Conservation (phyloP, 2,888 invertebrate genomes). For the Marasmarcha lunaedactyla region DNA sequence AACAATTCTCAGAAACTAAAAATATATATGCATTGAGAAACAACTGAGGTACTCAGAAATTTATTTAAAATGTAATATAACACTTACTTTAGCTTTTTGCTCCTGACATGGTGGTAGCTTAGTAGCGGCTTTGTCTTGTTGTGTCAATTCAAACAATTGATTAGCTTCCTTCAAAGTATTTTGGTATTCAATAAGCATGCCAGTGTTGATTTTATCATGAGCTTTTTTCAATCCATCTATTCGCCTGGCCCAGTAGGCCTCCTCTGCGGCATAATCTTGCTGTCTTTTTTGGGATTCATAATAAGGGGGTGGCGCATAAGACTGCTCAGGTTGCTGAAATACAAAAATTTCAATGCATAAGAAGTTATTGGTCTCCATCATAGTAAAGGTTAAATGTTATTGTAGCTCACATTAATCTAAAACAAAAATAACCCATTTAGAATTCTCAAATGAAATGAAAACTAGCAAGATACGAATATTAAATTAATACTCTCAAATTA, state of each 20-base stretch:
- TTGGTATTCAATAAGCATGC: conserved; percentile 53
- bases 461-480: too few species aligned
- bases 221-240: conserved; percentile 52
- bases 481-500: conserved; percentile 50
- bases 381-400: neutral
- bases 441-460: too few species aligned
- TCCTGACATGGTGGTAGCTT: conserved; percentile 57
- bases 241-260: conserved; percentile 55
- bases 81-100: conserved; percentile 52
- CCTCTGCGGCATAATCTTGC: conserved; percentile 45
- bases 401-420: neutral
- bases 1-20: too few species aligned
- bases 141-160: conserved; percentile 41
- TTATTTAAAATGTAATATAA: too few species aligned
- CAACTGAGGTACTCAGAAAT: too few species aligned
- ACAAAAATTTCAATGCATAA: too few species aligned
- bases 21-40: too few species aligned
- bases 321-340: conserved; percentile 45
- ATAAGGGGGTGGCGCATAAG: conserved; percentile 25
- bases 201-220: conserved; percentile 50
- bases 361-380: too few species aligned
- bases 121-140: conserved; percentile 38
- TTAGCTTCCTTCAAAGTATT: conserved; percentile 56
- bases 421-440: neutral
- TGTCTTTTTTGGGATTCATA: conserved; percentile 34